Base-by-base conservation (phyloP, 2,797 vertebrate genomes). In the Mus spretus region DNA sequence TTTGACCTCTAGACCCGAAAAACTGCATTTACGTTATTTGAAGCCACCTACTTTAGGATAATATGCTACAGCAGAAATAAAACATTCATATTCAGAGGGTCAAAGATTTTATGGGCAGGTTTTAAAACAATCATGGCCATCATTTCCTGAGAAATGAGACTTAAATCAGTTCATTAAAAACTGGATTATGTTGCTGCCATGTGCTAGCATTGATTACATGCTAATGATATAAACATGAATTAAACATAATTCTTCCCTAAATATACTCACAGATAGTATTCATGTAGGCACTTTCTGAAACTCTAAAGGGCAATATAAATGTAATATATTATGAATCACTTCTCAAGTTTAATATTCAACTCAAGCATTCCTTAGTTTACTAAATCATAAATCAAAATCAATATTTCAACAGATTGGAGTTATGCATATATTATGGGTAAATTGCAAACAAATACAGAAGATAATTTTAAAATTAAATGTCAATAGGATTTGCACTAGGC, bases 261-360 rank as follows among this genome's bases (percentile, higher is more conserved):
- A 80, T 90, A 85, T 94, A 15, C n/a, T 96, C 89, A 92, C 55
- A 95, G 80, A 91, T 31, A 95, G 24, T 67, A 93, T 84, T 96
- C 81, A 63, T 70, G 55, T 40, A 97, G 90, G 50, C 72, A 81
- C 72, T 89, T 72, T 90, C 59, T 85, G 78, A 72, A 94, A 92
- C 55, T 97, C 91, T 94, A 95, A 97, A 96, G 89, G 85, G 59
- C 59, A 96, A 97, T 95, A 89, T 95, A 96, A 96, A 91, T 94
- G 63, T 96, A 94, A 97, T 90, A 89, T 87, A 94, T 57, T 96
- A 55, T 97, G 96, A 97, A 44, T 95, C 81, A 95, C 79, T 95
- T 96, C 72, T 75, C 37, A 95, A 91, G 78, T 95, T 97, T 97
- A 93, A 93, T 93, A 91, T 94, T 67, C 53, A 95, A 95, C 22